Percentiles rank a stretch among this genome's conserved stretches.
phyloP scores from a whole-genome alignment of 2,888 invertebrate genomes.

The Drosophila koepferae region DNA sequence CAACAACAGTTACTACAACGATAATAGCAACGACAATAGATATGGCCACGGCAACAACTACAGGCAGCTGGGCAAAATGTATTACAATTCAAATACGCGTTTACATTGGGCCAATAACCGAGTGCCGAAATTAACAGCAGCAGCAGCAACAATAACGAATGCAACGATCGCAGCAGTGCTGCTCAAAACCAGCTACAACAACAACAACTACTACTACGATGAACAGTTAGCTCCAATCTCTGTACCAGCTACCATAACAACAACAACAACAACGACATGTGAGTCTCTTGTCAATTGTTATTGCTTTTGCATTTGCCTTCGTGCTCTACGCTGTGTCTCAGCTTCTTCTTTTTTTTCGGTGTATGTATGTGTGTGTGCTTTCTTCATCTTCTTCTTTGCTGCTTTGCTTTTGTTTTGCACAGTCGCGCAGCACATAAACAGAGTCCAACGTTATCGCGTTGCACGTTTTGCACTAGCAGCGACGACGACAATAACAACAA shows the following conservation, averaged over 20 bases:
- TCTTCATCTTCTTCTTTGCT: background rate
- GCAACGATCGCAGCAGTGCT: constrained; percentile 12
- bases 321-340: constrained; percentile 4
- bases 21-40: too few species aligned
- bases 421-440: background rate
- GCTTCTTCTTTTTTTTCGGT: constrained; percentile 17
- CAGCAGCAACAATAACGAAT: constrained; percentile 21
- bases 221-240: constrained; percentile 4
- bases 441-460: constrained; percentile 40
- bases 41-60: constrained; percentile 2
- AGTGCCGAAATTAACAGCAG: background rate
- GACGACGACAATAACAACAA: constrained; percentile 20
- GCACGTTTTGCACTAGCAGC: constrained; percentile 44
- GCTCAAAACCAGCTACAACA: constrained; percentile 21
- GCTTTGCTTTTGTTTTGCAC: constrained; percentile 22
- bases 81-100: constrained; percentile 55
- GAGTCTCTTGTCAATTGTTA: constrained; percentile 54
- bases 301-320: constrained; percentile 32
- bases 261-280: constrained; percentile 35
- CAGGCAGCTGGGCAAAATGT: constrained; percentile 49
- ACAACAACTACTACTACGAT: constrained; percentile 12
- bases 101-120: constrained; percentile 26
- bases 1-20: constrained; percentile 9
- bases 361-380: constrained; percentile 4
- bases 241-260: constrained; percentile 4